Percentiles rank a stretch among this genome's conserved stretches.
Conservation (phyloP, 1,140 invertebrate genomes). For the Drosophila albomicans region DNA sequence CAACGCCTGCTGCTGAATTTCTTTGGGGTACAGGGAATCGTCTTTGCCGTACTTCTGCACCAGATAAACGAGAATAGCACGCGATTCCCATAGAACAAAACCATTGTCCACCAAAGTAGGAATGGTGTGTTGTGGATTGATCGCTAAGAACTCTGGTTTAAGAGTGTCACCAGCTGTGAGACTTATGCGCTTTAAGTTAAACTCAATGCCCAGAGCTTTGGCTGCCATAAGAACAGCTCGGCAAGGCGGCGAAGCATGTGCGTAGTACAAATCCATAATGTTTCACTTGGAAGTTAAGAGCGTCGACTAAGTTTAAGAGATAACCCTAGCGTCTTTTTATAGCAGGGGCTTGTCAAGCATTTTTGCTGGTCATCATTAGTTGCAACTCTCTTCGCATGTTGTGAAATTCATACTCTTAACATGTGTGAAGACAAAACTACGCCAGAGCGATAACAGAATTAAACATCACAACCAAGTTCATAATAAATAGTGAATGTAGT, state of each 20-base stretch:
- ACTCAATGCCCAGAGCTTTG: conserved; percentile 89
- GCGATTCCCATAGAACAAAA: conserved; percentile 88
- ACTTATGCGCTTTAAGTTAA: conserved; percentile 89
- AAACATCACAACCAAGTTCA: not conserved
- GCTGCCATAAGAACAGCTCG: conserved; percentile 89
- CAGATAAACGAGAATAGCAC: conserved; percentile 90
- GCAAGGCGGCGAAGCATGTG: conserved; percentile 88
- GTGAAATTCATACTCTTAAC: too few relatives aligned
- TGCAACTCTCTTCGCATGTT: too few relatives aligned
- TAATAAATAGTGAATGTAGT: not conserved
- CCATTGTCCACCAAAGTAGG: conserved; percentile 89
- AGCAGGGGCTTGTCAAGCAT: too few relatives aligned
- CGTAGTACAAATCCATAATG: conserved; percentile 87
- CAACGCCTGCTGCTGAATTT: conserved; percentile 87
- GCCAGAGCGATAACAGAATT: not conserved
- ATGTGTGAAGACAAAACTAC: not conserved
- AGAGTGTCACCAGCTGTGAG: conserved; percentile 88
- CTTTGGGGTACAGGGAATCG: conserved; percentile 88
- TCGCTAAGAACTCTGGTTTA: conserved; percentile 89
- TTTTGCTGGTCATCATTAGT: too few relatives aligned
- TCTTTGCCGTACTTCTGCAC: conserved; percentile 89
- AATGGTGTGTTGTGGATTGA: conserved; percentile 86
- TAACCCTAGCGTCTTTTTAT: too few relatives aligned
- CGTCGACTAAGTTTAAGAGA: too few relatives aligned
- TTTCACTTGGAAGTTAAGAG: too few relatives aligned